Evolutionary conservation across 2,888 invertebrate genomes (phyloP), one percentile per base, ranked within the genome.

Genomic region (Loripinus fragilis): DNA sequence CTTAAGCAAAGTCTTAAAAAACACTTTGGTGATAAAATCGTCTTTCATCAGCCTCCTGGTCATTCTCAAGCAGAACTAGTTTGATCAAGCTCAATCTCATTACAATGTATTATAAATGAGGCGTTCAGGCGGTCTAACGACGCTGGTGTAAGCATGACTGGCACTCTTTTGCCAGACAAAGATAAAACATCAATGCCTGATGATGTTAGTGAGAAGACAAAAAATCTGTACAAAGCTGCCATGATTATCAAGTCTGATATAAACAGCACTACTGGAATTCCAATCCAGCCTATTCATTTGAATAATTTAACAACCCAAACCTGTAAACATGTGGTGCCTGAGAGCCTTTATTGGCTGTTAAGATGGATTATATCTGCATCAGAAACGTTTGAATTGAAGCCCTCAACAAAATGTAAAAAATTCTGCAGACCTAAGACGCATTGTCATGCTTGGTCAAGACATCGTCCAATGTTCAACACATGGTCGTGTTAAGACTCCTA

Each of bases 401-500:
- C 65, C 5, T 5, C 35, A 20, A 7, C 64, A 64, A 30, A 64
- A 25, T 64, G 28, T 25, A n/a, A 30, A 30, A 42, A 64, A 64
- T 35, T 10, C 35, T 33, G 20, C 65, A 7, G 65, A 33, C 28
- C 35, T 35, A 65, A 65, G 23, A 20, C 65, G 65, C 20, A 65
- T 65, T 8, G 12, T 33, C 2, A 65, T 65, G 65, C 10, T 65
- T 2, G 65, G 38, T n/a, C 65, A 65, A 65, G 35, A 65, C 20
- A 65, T 65, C 20, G 41, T 65, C 23, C 65, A 65, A n/a, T 38
- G 65, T 23, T 35, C 65, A 35, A 5, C 65, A 33, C 35, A 65
- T 65, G 65, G 38, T n/a, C 35, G 65, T 7, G 28, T 65, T 35
- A 65, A 65, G 65, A 65, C 65, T 41, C 65, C 65, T 5, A 65